A percentile compares a stretch with the other conserved stretches of the same genome.
Conservation (phyloP, 2,888 invertebrate genomes). For the Diabrotica balteata region DNA sequence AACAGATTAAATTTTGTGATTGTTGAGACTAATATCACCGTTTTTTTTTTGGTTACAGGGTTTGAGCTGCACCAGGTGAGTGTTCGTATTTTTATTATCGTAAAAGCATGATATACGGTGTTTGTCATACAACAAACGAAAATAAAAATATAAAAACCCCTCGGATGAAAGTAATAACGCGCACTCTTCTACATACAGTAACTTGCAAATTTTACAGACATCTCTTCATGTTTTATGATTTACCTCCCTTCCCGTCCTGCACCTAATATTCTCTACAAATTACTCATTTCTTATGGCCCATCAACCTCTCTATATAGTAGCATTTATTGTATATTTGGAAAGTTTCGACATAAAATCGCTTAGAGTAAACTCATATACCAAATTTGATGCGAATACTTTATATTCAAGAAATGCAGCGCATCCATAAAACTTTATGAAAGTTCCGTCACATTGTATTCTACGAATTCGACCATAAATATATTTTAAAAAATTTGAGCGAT, state of each 20-base stretch:
- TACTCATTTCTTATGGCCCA: constrained; percentile 32
- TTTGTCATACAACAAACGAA: too few relatives aligned
- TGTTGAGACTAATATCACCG: too few relatives aligned
- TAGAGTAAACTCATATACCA: constrained; percentile 16
- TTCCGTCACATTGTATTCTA: too few relatives aligned
- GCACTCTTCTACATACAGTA: constrained; percentile 11
- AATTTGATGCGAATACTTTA: constrained; percentile 21
- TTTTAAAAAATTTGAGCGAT: too few relatives aligned
- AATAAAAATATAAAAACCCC: background rate
- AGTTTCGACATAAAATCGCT: constrained; percentile 26
- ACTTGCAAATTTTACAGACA: constrained; percentile 10
- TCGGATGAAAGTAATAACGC: constrained; percentile 5
- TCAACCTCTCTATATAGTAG: constrained; percentile 20
- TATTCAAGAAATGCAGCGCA: constrained; percentile 12
- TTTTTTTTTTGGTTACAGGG: too few relatives aligned
- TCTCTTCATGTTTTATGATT: constrained; percentile 13
- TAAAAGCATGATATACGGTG: too few relatives aligned
- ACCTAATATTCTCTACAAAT: constrained; percentile 28
- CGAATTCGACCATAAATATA: too few relatives aligned
- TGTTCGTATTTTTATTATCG: too few relatives aligned
- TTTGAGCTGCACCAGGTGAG: too few relatives aligned
- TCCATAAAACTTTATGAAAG: constrained; percentile 11
- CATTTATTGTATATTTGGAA: constrained; percentile 24
- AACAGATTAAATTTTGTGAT: too few relatives aligned
- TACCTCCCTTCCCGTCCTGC: constrained; percentile 12